Evolutionary conservation across 2,888 invertebrate genomes (phyloP), one percentile per base, ranked within the genome.

Genomic region (Catocala sponsa): DNA sequence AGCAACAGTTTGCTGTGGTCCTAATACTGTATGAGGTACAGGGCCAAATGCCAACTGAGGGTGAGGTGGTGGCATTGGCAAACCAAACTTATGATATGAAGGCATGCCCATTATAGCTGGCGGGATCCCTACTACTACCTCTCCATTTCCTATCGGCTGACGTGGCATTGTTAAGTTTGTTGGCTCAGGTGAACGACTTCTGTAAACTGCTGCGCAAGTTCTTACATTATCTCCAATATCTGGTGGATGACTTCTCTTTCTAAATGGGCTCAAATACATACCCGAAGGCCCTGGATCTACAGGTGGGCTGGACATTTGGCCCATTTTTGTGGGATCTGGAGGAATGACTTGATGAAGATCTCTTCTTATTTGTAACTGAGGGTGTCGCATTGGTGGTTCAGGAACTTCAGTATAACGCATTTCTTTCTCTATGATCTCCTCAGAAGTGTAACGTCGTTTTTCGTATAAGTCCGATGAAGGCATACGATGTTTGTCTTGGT

Each of bases 321-420:
- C 84, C 53, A 93, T 85, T 74, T 93, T 92, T 7, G 88, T 73
- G 5, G 90, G 82, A 68, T 94, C 91, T 6, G 89, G 86, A 43
- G 92, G 93, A 44, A 81, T 86, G 47, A 95, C 91, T 86, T 95
- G 95, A 77, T 97, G 96, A 46, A 98, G 92, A 83, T 98, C 98
- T 83, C 97, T 94, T 55, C 98, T 95, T 59, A 98, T 97, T 82
- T 98, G 97, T 47, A 98, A 85, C 78, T 96, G 95, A 11, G 96
- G 96, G 81, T 94, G 94, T 79, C 94, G 81, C 15, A 93, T 83
- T 78, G 88, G 91, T 64, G 85, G 91, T 69, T 95, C 92, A 50
- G 94, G 90, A 62, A 91, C 84, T 35, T 95, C 95, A n/a, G 87
- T 80, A 63, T 91, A 95, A 13, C 94, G 89, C 82, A 94, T 90